phyloP scores from a whole-genome alignment of 2,797 vertebrate species.

The Acanthurus tractus region DNA sequence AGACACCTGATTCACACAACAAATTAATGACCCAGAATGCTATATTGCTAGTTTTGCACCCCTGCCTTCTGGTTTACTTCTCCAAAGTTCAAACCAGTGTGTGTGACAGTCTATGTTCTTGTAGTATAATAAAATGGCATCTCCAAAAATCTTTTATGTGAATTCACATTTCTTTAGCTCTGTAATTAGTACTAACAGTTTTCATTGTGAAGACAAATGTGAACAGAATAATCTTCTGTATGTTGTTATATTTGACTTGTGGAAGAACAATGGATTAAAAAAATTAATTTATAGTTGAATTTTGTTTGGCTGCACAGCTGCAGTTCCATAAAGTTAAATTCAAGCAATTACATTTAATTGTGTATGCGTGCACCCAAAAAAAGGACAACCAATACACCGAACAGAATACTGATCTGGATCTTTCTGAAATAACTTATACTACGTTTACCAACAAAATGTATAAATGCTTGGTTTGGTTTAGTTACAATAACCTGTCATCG shows the following conservation, averaged over 20 bases:
- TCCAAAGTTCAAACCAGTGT: neutral
- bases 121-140: slow-evolving; percentile 8
- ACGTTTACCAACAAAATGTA: neutral
- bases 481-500: no score
- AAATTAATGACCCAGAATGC: neutral
- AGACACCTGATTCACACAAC: neutral
- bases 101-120: neutral
- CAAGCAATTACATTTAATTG: slow-evolving; percentile 1
- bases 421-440: neutral
- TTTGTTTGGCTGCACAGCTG: slow-evolving; percentile 14
- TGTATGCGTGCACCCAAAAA: neutral
- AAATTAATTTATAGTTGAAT: slow-evolving; percentile 6
- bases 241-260: slow-evolving; percentile 9
- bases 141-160: neutral
- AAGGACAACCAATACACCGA: neutral
- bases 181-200: slow-evolving; percentile 33
- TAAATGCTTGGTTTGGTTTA: neutral
- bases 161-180: slow-evolving; percentile 17
- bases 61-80: neutral
- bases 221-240: slow-evolving; percentile 17
- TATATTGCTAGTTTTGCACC: neutral
- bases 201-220: slow-evolving; percentile 48
- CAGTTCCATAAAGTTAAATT: slow-evolving; percentile 9
- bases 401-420: neutral
- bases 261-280: slow-evolving; percentile 13